Evolutionary conservation across 2,888 invertebrate species (phyloP).

Genomic region (Cosmia pyralina): DNA sequence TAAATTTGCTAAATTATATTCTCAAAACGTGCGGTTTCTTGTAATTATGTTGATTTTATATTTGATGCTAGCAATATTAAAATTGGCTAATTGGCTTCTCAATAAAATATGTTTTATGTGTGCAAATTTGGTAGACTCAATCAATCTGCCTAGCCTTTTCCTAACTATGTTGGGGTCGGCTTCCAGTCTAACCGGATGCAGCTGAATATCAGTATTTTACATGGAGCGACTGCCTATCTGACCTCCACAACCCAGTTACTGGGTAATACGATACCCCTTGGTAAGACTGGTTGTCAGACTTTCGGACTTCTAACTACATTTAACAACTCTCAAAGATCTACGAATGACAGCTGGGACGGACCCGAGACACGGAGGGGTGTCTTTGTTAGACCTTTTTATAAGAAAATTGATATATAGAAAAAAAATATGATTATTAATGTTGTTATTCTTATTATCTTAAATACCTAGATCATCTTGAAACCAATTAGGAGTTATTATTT

Average conservation of each 20-base stretch:
- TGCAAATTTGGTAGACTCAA: neutral
- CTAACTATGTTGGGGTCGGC: neutral
- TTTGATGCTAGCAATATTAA: no score
- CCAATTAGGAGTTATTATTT: slow-evolving; percentile 40
- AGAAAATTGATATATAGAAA: neutral
- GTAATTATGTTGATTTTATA: no score
- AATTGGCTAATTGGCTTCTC: neutral
- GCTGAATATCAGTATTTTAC: neutral
- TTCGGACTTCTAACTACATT: neutral
- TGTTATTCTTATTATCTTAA: neutral
- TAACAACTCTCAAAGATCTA: neutral
- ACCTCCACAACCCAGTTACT: neutral
- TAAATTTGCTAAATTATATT: neutral
- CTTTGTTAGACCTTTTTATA: neutral
- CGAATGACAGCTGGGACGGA: neutral
- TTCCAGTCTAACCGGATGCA: neutral
- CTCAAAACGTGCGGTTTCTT: neutral
- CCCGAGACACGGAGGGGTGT: no score
- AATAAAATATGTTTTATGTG: neutral
- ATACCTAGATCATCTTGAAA: slow-evolving; percentile 3
- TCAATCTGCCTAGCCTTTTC: neutral
- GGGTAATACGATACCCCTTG: neutral
- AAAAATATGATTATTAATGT: no score
- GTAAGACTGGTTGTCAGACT: neutral
- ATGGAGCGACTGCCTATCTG: neutral